phyloP scores from a whole-genome alignment of 2,113 vertebrate species.

The Pachyramphus minor region DNA sequence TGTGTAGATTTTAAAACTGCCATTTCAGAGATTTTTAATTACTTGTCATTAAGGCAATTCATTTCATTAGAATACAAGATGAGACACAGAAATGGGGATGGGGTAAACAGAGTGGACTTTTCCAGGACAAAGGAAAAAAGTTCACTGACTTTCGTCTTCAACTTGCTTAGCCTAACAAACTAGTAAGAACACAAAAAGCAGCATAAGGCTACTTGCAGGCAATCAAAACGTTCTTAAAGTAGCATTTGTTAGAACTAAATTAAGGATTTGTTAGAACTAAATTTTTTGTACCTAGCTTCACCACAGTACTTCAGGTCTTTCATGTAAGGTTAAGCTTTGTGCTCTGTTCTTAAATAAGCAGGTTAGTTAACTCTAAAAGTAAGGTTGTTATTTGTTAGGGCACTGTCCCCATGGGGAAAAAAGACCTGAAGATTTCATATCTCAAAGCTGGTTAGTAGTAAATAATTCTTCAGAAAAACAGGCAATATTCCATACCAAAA shows the following conservation, averaged over 20 bases:
- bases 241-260: background rate
- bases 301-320: background rate
- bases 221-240: background rate
- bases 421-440: background rate
- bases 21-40: background rate
- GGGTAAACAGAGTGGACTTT: background rate
- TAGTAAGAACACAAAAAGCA: background rate
- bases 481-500: background rate
- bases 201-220: background rate
- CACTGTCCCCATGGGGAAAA: background rate
- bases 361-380: background rate
- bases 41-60: background rate
- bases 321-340: background rate
- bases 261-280: background rate
- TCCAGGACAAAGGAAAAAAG: background rate
- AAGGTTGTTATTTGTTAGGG: background rate
- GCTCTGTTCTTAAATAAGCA: background rate
- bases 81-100: background rate
- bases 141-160: background rate
- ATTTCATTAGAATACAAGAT: background rate
- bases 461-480: background rate
- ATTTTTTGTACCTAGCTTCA: background rate
- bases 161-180: background rate
- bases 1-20: background rate
- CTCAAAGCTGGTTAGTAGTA: background rate